Percentiles rank a stretch among this genome's conserved stretches.
phyloP scores from a whole-genome alignment of 2,888 invertebrate species.

The Polietes domitor region DNA sequence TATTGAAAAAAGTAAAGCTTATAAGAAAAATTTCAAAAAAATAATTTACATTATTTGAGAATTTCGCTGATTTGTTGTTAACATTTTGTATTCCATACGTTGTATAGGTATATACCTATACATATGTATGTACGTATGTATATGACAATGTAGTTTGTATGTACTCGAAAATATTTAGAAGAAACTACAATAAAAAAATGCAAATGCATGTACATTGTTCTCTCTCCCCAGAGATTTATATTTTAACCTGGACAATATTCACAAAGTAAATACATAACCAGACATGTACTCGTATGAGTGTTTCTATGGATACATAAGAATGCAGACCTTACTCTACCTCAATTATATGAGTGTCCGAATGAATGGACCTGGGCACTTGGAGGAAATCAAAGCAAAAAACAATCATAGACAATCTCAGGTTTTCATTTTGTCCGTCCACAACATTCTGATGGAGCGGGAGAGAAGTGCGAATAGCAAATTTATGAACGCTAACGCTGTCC shows the following conservation, averaged over 20 bases:
- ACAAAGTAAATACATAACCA: neutral
- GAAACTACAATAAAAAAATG: neutral
- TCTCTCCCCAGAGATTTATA: slow-evolving; percentile 10
- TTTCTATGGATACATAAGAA: neutral
- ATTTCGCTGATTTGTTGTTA: slow-evolving; percentile 19
- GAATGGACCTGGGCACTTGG: neutral
- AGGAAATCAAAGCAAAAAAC: neutral
- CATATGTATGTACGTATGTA: neutral
- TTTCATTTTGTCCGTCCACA: neutral
- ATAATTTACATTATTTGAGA: slow-evolving; percentile 56
- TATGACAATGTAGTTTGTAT: neutral
- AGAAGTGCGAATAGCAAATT: neutral
- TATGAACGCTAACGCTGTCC: neutral
- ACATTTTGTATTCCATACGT: neutral
- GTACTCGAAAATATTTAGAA: slow-evolving; percentile 29
- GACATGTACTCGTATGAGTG: neutral
- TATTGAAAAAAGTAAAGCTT: slow-evolving; percentile 6
- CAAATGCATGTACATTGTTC: slow-evolving; percentile 15
- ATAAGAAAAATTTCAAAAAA: slow-evolving; percentile 9
- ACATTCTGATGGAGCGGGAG: neutral
- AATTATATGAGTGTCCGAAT: neutral
- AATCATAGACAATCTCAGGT: neutral
- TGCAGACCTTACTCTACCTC: slow-evolving; percentile 28
- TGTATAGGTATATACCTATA: neutral
- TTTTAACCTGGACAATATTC: slow-evolving; percentile 4